These are phyloP conservation scores for roundworm (Caenorhabditis elegans) DNA, from an alignment of 1,140 invertebrate species.

Conservation along the genomic window DNA sequence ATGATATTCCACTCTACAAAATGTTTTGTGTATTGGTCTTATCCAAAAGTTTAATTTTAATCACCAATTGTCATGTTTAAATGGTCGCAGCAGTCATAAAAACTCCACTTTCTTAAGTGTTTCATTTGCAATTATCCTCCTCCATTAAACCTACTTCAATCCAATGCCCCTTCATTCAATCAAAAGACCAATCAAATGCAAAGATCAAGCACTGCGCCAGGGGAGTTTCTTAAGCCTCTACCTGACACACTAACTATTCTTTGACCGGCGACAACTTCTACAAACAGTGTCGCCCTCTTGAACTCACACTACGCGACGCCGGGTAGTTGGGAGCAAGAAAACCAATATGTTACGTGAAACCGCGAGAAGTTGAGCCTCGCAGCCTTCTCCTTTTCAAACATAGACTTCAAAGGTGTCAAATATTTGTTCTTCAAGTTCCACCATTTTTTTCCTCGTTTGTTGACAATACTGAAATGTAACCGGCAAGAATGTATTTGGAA, in stretches of 20 bases:
- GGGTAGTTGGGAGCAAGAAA: not conserved
- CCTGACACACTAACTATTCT: not conserved
- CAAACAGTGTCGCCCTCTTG: constrained; percentile 17
- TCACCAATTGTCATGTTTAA: too few relatives aligned
- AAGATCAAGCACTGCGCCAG: constrained; percentile 30
- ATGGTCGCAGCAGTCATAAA: too few relatives aligned
- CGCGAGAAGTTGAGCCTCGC: constrained; percentile 17
- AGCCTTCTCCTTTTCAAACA: not conserved
- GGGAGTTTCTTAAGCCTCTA: not conserved
- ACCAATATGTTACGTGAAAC: constrained; percentile 28
- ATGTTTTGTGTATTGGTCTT: too few relatives aligned
- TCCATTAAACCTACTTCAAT: too few relatives aligned
- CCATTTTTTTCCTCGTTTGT: too few relatives aligned
- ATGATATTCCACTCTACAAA: too few relatives aligned
- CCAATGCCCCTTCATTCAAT: not conserved
- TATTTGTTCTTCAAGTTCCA: constrained; percentile 12
- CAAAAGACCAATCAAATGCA: not conserved
- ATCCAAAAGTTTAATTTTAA: too few relatives aligned
- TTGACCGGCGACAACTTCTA: constrained; percentile 13
- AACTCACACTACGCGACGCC: not conserved
- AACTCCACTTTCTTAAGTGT: too few relatives aligned
- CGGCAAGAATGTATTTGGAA: not conserved
- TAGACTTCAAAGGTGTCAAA: not conserved
- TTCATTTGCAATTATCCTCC: too few relatives aligned
- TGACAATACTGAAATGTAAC: constrained; percentile 13